A percentile compares a stretch with the other conserved stretches of the same genome.
Conservation (phyloP, 1,140 invertebrate species). For the Caenorhabditis elegans region DNA sequence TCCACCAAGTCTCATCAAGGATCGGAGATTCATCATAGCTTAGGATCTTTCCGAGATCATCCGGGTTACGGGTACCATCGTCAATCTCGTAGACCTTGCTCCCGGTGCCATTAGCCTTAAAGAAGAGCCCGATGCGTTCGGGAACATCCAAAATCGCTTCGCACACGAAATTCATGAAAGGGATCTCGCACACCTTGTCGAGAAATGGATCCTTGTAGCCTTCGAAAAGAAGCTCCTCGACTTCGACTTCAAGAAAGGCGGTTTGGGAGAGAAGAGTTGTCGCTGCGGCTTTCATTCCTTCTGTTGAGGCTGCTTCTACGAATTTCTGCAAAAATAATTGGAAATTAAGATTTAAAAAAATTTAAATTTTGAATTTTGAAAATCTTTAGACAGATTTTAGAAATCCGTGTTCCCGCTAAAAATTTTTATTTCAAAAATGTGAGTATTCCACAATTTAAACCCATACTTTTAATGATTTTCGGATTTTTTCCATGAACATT, state of each 20-base stretch:
- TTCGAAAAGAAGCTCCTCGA: constrained; percentile 62
- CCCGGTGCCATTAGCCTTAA: constrained; percentile 52
- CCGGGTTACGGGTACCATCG: constrained; percentile 50
- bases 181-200: constrained; percentile 58
- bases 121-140: constrained; percentile 64
- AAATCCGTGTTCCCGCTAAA: no score
- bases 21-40: constrained; percentile 50
- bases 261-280: constrained; percentile 62
- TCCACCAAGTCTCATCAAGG: constrained; percentile 59
- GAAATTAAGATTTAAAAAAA: no score
- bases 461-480: no score
- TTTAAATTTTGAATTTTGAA: no score
- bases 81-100: constrained; percentile 56
- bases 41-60: constrained; percentile 58
- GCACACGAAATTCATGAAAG: constrained; percentile 64
- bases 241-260: constrained; percentile 65
- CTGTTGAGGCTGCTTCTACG: constrained; percentile 64
- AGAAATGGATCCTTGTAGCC: constrained; percentile 65
- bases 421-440: no score
- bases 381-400: no score
- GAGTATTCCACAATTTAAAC: no score
- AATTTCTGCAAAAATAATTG: constrained; percentile 56
- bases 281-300: constrained; percentile 56
- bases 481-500: no score
- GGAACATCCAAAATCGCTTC: constrained; percentile 62